These are phyloP conservation scores for Grammomys surdaster DNA, from an alignment of 2,113 vertebrate species.

Conservation along the genomic window DNA sequence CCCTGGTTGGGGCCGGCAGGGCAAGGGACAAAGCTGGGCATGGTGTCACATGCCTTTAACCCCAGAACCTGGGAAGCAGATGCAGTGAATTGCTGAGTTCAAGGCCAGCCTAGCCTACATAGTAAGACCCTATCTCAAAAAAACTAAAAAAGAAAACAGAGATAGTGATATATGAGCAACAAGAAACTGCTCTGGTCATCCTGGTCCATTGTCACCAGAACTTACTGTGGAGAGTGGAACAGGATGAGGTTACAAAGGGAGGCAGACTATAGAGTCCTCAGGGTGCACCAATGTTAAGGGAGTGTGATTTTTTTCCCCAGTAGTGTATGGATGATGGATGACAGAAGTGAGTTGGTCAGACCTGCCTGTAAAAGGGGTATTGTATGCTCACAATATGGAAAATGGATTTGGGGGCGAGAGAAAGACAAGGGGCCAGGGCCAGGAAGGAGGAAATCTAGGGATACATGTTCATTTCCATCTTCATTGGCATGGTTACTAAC, in stretches of 20 bases:
- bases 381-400: neutral
- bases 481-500: neutral
- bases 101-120: neutral
- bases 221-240: neutral
- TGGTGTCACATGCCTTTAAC: neutral
- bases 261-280: neutral
- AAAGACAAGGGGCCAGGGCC: neutral
- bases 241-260: neutral
- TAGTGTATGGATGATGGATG: neutral
- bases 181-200: neutral
- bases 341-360: neutral
- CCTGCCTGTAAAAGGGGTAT: neutral
- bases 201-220: neutral
- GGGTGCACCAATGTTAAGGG: neutral
- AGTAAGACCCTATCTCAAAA: neutral
- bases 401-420: neutral
- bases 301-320: neutral
- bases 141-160: neutral
- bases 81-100: neutral
- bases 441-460: neutral
- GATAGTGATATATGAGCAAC: neutral
- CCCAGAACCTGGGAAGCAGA: neutral
- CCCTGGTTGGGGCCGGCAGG: neutral
- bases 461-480: neutral
- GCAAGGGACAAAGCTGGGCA: neutral